phyloP scores from a whole-genome alignment of 2,113 vertebrate species.

The Aplodontia rufa region DNA sequence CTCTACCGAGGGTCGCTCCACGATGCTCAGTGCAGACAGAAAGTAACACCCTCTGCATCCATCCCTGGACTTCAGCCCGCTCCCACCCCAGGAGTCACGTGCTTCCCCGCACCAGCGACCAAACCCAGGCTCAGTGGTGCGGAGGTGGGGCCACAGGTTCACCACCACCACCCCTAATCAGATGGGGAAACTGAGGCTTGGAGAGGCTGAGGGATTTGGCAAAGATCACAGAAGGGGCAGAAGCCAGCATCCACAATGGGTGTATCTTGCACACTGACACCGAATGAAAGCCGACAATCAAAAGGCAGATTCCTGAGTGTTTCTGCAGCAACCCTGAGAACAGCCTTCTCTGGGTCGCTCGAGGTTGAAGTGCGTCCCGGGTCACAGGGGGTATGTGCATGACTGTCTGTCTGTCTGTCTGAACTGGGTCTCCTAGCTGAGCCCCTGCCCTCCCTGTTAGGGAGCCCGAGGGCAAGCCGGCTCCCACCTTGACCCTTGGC shows the following conservation, averaged over 20 bases:
- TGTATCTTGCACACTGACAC: fast-evolving
- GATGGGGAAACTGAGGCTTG: not conserved
- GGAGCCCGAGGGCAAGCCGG: not conserved
- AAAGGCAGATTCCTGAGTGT: fast-evolving
- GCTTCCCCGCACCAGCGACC: not conserved
- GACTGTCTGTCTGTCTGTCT: not conserved
- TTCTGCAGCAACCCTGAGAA: fast-evolving
- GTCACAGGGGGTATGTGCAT: no score
- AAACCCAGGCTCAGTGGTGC: fast-evolving
- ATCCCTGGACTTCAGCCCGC: not conserved
- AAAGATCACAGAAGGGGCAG: fast-evolving
- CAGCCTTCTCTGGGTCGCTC: fast-evolving
- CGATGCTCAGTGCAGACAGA: not conserved
- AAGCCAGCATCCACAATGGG: fast-evolving
- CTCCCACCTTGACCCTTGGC: not conserved
- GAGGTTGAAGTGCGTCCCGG: fast-evolving
- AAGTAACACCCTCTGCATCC: not conserved
- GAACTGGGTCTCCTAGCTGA: not conserved
- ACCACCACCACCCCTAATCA: fast-evolving
- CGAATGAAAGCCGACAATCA: fast-evolving
- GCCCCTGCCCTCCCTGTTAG: not conserved
- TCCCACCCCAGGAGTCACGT: no score
- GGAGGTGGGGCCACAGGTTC: fast-evolving
- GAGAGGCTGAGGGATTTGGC: no score
- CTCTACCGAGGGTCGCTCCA: not conserved